Conservation (phyloP, 2,113 vertebrate species). For the Dryoscopus gambensis region DNA sequence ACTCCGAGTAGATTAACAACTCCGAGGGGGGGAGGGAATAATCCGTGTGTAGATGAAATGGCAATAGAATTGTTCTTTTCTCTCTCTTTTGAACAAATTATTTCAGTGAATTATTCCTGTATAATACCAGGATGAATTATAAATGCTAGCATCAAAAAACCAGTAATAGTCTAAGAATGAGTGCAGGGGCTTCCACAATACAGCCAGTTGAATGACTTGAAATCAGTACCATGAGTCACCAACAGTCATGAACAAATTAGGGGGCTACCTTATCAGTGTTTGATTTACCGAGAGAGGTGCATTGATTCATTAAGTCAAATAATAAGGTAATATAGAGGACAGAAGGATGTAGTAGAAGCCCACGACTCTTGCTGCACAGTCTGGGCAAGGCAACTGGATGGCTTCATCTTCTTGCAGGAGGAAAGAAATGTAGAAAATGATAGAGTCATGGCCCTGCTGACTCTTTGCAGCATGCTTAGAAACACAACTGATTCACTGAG, state of each 20-base stretch:
- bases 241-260: not conserved
- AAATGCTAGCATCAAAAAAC: not conserved
- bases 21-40: too few species aligned
- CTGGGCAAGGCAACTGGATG: not conserved
- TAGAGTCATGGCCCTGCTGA: not conserved
- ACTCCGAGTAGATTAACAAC: too few species aligned
- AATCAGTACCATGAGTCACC: not conserved
- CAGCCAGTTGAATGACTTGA: not conserved
- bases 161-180: not conserved
- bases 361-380: fast-evolving
- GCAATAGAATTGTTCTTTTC: not conserved
- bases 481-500: not conserved
- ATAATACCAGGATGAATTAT: not conserved
- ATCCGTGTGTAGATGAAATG: not conserved
- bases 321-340: not conserved
- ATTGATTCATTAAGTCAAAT: not conserved
- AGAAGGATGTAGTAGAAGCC: not conserved
- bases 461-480: not conserved
- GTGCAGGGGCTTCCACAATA: not conserved
- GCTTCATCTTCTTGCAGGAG: not conserved
- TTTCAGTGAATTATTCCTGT: not conserved
- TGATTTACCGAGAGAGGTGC: not conserved
- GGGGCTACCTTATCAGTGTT: not conserved
- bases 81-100: not conserved
- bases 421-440: not conserved